phyloP scores from a whole-genome alignment of 1,140 invertebrate genomes.

The Mya arenaria region DNA sequence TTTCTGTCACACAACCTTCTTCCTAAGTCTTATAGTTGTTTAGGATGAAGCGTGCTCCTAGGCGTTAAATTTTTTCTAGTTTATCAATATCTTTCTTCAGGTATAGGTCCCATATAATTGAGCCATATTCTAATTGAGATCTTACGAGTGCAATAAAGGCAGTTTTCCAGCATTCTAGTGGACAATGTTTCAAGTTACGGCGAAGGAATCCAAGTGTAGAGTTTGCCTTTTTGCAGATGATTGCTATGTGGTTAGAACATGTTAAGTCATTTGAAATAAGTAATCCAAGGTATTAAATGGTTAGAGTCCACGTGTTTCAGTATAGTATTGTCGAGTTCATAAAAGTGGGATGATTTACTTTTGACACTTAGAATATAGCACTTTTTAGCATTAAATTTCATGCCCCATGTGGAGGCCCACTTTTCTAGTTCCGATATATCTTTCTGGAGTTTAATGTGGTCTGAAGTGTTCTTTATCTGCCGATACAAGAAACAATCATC shows the following conservation, averaged over 20 bases:
- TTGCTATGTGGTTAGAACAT: slow-evolving; percentile 27
- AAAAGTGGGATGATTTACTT: slow-evolving; percentile 10
- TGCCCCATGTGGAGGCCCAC: slow-evolving; percentile 55
- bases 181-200: slow-evolving; percentile 29
- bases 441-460: slow-evolving; percentile 58
- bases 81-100: slow-evolving; percentile 11
- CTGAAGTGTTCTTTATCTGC: slow-evolving; percentile 26
- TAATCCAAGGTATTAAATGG: slow-evolving; percentile 31
- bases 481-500: slow-evolving; percentile 58
- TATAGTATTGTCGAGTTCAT: not conserved
- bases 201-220: slow-evolving; percentile 45
- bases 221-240: slow-evolving; percentile 39
- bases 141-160: slow-evolving; percentile 50
- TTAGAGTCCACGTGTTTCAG: slow-evolving; percentile 21
- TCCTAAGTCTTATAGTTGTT: not conserved
- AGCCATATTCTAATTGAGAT: slow-evolving; percentile 19
- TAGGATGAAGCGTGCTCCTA: slow-evolving; percentile 22
- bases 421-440: slow-evolving; percentile 54
- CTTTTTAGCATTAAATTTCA: slow-evolving; percentile 56
- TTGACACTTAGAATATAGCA: slow-evolving; percentile 46
- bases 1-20: too few species aligned
- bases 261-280: slow-evolving; percentile 18
- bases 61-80: slow-evolving; percentile 34
- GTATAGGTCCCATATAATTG: slow-evolving; percentile 42
- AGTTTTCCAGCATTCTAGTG: not conserved